phyloP scores from a whole-genome alignment of 2,888 invertebrate species.

The Drosophila quinaria region DNA sequence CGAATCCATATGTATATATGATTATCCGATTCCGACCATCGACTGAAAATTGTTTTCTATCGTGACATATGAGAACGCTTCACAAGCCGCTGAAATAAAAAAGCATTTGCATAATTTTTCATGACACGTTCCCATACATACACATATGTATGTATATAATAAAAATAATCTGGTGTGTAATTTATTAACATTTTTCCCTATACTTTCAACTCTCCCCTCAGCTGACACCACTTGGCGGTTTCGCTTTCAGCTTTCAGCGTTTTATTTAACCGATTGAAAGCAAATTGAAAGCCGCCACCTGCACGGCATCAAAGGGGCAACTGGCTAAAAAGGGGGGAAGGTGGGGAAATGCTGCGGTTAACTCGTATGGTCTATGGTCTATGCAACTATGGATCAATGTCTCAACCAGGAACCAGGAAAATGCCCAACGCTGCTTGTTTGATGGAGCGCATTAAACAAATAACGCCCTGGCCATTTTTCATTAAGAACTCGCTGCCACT shows the following conservation, averaged over 20 bases:
- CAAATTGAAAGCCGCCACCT: conserved; percentile 61
- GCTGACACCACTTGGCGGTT: conserved; percentile 39
- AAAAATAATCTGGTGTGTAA: conserved; percentile 55
- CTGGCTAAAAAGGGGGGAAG: background rate
- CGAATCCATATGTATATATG: background rate
- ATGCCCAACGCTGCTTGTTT: conserved; percentile 43
- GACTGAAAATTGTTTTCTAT: conserved; percentile 51
- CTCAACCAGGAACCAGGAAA: conserved; percentile 15
- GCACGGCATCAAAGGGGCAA: conserved; percentile 23
- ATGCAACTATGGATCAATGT: conserved; percentile 28
- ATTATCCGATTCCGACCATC: background rate
- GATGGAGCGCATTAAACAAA: conserved; percentile 73
- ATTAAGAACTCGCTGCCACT: conserved; percentile 47
- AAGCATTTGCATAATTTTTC: conserved; percentile 45
- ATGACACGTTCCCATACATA: conserved; percentile 32
- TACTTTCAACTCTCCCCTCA: background rate
- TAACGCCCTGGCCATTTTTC: conserved; percentile 69
- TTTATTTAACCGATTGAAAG: conserved; percentile 67
- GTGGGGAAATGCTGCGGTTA: background rate
- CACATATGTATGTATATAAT: background rate
- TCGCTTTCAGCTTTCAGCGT: conserved; percentile 53
- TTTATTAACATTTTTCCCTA: conserved; percentile 53
- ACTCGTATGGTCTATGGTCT: conserved; percentile 1
- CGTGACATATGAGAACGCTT: conserved; percentile 66
- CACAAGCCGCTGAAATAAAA: conserved; percentile 29